Percentiles rank a stretch among this genome's conserved stretches.
phyloP scores from a whole-genome alignment of 2,797 vertebrate genomes.

The Trachops cirrhosus region DNA sequence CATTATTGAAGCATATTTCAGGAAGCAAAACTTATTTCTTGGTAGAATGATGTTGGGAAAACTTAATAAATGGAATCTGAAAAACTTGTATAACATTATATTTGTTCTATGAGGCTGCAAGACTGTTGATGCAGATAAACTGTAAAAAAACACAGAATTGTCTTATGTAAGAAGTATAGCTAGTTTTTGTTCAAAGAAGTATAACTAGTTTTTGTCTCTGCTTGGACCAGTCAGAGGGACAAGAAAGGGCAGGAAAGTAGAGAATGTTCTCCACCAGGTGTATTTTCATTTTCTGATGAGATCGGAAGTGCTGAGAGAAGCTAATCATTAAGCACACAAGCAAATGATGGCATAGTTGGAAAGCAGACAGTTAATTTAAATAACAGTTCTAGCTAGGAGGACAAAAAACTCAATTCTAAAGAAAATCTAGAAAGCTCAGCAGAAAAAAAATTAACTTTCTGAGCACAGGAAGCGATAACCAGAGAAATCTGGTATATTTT shows the following conservation, averaged over 20 bases:
- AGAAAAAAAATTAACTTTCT: background rate
- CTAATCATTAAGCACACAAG: background rate
- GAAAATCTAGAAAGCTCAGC: constrained; percentile 26
- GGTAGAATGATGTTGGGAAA: background rate
- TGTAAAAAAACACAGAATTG: background rate
- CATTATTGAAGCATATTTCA: background rate
- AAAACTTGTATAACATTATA: background rate
- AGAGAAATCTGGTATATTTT: background rate
- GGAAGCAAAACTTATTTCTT: constrained; percentile 11
- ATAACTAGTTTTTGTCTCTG: background rate
- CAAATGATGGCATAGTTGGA: background rate
- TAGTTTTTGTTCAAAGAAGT: constrained; percentile 1
- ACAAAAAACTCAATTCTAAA: constrained; percentile 13
- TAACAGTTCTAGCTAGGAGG: background rate
- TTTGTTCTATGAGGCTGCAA: background rate
- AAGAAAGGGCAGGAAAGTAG: background rate
- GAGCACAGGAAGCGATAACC: background rate
- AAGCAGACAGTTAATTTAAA: constrained; percentile 44
- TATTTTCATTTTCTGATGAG: constrained; percentile 31
- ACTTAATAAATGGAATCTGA: background rate
- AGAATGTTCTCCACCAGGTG: background rate
- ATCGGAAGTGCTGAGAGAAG: background rate
- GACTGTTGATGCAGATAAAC: background rate
- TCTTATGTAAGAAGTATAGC: background rate
- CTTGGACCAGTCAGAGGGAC: background rate